phyloP scores from a whole-genome alignment of 2,797 vertebrate genomes.

The Protonibea diacanthus region DNA sequence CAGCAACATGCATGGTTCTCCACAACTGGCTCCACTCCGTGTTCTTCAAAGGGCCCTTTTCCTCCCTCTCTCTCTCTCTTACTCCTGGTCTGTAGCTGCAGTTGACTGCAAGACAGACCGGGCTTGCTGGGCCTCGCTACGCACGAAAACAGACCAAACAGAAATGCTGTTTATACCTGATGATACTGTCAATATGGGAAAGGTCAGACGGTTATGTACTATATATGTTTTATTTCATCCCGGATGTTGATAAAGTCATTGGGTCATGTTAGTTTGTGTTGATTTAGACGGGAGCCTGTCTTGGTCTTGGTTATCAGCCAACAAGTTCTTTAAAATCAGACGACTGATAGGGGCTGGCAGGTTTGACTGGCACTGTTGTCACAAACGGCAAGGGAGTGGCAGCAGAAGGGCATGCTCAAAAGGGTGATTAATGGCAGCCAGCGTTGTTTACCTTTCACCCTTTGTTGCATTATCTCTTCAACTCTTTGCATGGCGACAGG shows the following conservation, averaged over 20 bases:
- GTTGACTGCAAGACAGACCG: constrained; percentile 19
- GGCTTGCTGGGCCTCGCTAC: constrained; percentile 26
- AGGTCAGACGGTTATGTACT: constrained; percentile 45
- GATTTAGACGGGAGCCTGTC: constrained; percentile 57
- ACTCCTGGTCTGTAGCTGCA: constrained; percentile 21
- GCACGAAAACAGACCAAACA: constrained; percentile 47
- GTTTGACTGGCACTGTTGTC: constrained; percentile 63
- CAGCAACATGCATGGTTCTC: constrained; percentile 65
- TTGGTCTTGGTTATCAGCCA: constrained; percentile 61
- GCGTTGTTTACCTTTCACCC: constrained; percentile 73
- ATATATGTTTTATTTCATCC: constrained; percentile 61
- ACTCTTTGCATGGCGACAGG: constrained; percentile 42
- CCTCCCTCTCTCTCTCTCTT: not conserved
- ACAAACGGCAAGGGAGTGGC: constrained; percentile 69
- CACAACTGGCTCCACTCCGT: constrained; percentile 65
- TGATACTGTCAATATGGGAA: constrained; percentile 71
- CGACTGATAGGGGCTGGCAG: constrained; percentile 63
- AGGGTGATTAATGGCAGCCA: constrained; percentile 79
- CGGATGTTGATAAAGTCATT: constrained; percentile 66
- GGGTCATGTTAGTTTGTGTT: constrained; percentile 65
- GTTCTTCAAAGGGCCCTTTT: constrained; percentile 67
- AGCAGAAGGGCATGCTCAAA: constrained; percentile 60
- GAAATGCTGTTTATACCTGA: constrained; percentile 61
- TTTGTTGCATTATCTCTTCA: constrained; percentile 78
- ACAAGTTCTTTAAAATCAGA: constrained; percentile 69